phyloP scores from a whole-genome alignment of 2,113 vertebrate genomes.

The Odontophorus gujanensis region DNA sequence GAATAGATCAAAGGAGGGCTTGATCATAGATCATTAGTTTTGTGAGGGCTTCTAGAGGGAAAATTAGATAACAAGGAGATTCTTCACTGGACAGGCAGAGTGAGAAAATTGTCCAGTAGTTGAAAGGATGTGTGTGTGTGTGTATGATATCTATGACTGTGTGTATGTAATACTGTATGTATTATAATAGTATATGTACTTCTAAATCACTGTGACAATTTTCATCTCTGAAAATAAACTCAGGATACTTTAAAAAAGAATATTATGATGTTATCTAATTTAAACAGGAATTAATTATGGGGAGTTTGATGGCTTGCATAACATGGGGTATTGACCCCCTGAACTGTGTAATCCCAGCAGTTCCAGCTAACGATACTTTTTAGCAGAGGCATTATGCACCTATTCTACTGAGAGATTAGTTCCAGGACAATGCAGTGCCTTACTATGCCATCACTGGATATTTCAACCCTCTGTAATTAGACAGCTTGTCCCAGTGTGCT shows the following conservation, averaged over 20 bases:
- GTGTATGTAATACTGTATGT: not conserved
- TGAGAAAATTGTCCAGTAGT: not conserved
- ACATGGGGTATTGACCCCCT: not conserved
- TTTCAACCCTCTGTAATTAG: constrained; percentile 37
- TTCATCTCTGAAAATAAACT: not conserved
- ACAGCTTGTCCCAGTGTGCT: constrained; percentile 3
- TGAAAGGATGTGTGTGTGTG: not conserved
- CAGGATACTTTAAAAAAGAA: not conserved
- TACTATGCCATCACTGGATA: not conserved
- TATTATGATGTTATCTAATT: not conserved
- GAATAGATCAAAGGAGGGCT: not conserved
- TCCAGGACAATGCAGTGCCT: not conserved
- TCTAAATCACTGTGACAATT: not conserved
- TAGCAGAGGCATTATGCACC: not conserved
- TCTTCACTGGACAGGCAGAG: not conserved
- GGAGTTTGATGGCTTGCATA: not conserved
- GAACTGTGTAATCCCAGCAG: not conserved
- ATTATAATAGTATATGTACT: not conserved
- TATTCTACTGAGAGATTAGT: constrained; percentile 22
- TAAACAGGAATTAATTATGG: not conserved
- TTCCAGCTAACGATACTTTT: not conserved
- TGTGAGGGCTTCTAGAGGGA: not conserved
- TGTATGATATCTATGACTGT: not conserved
- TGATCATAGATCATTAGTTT: not conserved
- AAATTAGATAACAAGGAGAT: not conserved